These are phyloP conservation scores for Myanophis thanlyinensis DNA, from an alignment of 2,113 vertebrate genomes.

Conservation along the genomic window DNA sequence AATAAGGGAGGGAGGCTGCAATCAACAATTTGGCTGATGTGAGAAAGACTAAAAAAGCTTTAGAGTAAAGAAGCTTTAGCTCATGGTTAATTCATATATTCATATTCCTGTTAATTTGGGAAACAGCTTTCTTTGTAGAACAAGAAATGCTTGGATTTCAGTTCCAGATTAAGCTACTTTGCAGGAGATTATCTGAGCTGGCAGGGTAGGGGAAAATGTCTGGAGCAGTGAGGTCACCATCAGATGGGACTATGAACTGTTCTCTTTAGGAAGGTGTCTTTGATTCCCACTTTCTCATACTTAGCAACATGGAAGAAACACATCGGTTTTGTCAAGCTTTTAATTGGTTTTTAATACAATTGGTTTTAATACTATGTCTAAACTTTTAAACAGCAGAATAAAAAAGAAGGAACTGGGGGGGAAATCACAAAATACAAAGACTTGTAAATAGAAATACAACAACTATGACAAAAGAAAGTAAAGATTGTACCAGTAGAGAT, in stretches of 20 bases:
- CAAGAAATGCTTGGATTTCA: neutral
- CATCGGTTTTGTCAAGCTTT: neutral
- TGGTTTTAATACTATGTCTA: neutral
- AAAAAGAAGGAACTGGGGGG: neutral
- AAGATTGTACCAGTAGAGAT: neutral
- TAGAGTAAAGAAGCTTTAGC: neutral
- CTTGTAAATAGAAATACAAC: neutral
- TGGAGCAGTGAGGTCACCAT: neutral
- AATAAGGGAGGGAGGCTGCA: neutral
- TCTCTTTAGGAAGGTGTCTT: neutral
- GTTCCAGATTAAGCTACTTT: neutral
- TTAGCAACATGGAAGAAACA: neutral
- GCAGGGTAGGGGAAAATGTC: neutral
- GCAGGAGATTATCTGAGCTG: neutral
- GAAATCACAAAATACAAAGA: neutral
- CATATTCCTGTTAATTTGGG: neutral
- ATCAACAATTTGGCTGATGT: neutral
- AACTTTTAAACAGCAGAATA: neutral
- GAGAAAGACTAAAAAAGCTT: neutral
- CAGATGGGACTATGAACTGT: neutral
- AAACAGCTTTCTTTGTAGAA: neutral
- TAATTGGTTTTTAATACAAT: neutral
- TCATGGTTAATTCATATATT: neutral
- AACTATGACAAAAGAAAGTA: neutral
- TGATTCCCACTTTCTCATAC: neutral